Evolutionary conservation across 2,888 invertebrate genomes (phyloP).

Genomic region (Tortrix viridana): DNA sequence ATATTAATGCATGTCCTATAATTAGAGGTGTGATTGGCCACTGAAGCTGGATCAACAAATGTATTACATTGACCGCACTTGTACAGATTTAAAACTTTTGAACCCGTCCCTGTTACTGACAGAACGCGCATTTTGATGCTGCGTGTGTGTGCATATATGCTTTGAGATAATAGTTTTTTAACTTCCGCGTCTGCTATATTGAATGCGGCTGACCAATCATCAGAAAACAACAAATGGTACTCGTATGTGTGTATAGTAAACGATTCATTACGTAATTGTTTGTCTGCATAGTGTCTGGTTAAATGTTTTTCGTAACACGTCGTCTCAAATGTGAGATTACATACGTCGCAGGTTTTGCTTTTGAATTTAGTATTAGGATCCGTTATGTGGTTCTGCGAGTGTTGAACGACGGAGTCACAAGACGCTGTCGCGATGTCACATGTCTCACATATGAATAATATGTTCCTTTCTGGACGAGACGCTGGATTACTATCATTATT

Average conservation of each 20-base stretch:
- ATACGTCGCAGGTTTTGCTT: constrained; percentile 2
- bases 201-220: constrained; percentile 13
- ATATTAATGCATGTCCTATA: constrained; percentile 26
- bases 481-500: background rate
- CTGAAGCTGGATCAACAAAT: constrained; percentile 14
- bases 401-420: constrained; percentile 25
- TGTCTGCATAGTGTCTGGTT: constrained; percentile 11
- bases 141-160: constrained; percentile 16
- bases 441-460: constrained; percentile 14
- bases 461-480: background rate
- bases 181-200: background rate
- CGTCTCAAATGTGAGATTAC: constrained; percentile 18
- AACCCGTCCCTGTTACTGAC: background rate
- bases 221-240: background rate
- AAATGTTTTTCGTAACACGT: constrained; percentile 18
- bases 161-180: background rate
- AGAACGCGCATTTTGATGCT: constrained; percentile 14
- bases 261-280: constrained; percentile 10
- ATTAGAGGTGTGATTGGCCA: constrained; percentile 14
- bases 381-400: constrained; percentile 26
- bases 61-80: constrained; percentile 21
- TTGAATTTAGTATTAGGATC: background rate
- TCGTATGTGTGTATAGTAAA: constrained; percentile 16
- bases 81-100: background rate
- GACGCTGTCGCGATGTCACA: constrained; percentile 21